Evolutionary conservation across 23 tunicate species (phyloP).

Genomic region (Trididemnum nubilum): DNA sequence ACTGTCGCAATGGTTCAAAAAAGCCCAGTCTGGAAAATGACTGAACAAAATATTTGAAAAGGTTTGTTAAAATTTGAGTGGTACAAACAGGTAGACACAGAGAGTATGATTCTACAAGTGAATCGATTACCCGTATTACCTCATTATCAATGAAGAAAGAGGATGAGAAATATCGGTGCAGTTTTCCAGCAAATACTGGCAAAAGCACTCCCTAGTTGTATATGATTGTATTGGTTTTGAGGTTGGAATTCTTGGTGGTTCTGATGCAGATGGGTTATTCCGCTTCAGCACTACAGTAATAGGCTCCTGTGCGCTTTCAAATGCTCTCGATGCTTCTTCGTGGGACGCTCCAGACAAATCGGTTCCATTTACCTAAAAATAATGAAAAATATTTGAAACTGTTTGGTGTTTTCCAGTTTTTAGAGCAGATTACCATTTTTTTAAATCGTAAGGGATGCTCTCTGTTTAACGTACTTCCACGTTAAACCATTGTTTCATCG

Average conservation of each 20-base stretch:
- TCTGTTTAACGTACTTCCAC: too few relatives aligned
- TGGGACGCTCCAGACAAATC: conserved; percentile 58
- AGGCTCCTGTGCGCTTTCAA: conserved; percentile 54
- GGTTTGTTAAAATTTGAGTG: too few relatives aligned
- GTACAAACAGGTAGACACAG: too few relatives aligned
- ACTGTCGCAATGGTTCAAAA: too few relatives aligned
- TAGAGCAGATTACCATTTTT: too few relatives aligned
- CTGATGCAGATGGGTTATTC: neutral
- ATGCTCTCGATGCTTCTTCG: conserved; percentile 52
- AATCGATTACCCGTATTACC: too few relatives aligned
- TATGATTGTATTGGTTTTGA: neutral
- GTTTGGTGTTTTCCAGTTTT: too few relatives aligned
- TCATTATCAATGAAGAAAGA: conserved; percentile 37
- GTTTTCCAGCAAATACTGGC: conserved; percentile 44
- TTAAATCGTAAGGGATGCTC: too few relatives aligned
- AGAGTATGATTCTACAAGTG: too few relatives aligned
- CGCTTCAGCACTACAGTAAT: conserved; percentile 61
- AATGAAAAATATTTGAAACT: neutral
- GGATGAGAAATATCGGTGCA: conserved; percentile 22
- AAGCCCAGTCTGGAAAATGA: too few relatives aligned
- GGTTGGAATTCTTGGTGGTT: neutral
- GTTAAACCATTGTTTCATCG: too few relatives aligned
- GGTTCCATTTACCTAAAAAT: conserved; percentile 52
- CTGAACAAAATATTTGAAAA: too few relatives aligned
- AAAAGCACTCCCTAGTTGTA: conserved; percentile 29